These are phyloP conservation scores for Strix uralensis DNA, from an alignment of 2,113 vertebrate species.

Conservation along the genomic window DNA sequence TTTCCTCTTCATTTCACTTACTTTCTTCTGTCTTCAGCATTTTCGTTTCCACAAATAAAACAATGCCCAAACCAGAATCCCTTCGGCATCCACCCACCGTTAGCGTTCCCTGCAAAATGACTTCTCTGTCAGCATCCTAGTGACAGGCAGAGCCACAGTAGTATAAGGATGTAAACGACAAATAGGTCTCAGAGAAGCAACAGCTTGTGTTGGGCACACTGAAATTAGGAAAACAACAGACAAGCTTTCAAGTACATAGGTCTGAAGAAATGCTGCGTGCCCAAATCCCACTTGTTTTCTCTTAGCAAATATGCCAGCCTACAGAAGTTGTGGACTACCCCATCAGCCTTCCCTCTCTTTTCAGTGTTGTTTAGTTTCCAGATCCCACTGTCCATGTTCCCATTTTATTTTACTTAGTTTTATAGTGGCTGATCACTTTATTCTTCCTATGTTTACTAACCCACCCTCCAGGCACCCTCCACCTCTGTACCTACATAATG, in stretches of 20 bases:
- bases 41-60: background rate
- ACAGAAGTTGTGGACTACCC: background rate
- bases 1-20: background rate
- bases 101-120: background rate
- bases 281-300: background rate
- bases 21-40: background rate
- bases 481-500: background rate
- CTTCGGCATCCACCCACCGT: fast-evolving
- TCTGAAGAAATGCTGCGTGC: background rate
- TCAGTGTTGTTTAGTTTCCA: background rate
- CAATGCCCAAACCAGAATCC: background rate
- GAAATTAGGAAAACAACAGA: background rate
- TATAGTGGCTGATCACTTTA: background rate
- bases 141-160: background rate
- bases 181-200: background rate
- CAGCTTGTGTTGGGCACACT: background rate
- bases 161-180: background rate
- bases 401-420: background rate
- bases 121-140: background rate
- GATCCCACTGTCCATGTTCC: background rate
- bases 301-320: background rate
- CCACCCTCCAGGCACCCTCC: background rate
- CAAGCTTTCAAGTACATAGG: background rate
- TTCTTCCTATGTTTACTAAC: background rate
- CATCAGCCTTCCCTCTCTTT: background rate